phyloP scores from a whole-genome alignment of 2,888 invertebrate genomes.

The Notocelia uddmanniana region DNA sequence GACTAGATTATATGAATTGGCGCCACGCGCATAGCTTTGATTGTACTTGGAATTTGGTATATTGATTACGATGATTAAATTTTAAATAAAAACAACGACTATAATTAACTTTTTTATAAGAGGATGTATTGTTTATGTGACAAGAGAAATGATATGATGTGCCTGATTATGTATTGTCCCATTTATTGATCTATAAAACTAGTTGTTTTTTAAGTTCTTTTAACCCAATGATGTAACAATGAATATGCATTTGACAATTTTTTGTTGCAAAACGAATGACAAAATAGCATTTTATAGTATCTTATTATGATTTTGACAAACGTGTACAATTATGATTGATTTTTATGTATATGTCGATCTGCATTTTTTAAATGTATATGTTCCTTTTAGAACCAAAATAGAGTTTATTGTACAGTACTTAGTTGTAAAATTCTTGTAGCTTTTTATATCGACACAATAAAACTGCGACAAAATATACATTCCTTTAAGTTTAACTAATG shows the following conservation, averaged over 20 bases:
- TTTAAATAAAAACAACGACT: constrained; percentile 6
- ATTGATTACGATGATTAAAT: constrained; percentile 2
- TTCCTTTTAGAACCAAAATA: constrained; percentile 60
- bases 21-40: not conserved
- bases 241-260: constrained; percentile 20
- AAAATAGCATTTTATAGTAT: constrained; percentile 53
- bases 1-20: not conserved
- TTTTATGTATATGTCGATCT: constrained; percentile 49
- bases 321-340: constrained; percentile 40
- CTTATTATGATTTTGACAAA: constrained; percentile 55
- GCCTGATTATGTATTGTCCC: constrained; percentile 63
- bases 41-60: not conserved
- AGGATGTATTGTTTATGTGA: not conserved
- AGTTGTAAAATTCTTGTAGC: constrained; percentile 16
- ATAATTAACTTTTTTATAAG: constrained; percentile 4
- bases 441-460: constrained; percentile 45
- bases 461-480: constrained; percentile 66
- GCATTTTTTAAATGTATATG: constrained; percentile 59
- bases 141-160: constrained; percentile 55
- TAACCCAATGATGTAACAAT: constrained; percentile 24
- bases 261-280: constrained; percentile 31
- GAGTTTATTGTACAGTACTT: constrained; percentile 29
- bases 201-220: constrained; percentile 5
- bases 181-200: constrained; percentile 33
- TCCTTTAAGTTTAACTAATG: constrained; percentile 60